Conservation (phyloP, 2,113 vertebrate species). For the Zosterops japonicus region DNA sequence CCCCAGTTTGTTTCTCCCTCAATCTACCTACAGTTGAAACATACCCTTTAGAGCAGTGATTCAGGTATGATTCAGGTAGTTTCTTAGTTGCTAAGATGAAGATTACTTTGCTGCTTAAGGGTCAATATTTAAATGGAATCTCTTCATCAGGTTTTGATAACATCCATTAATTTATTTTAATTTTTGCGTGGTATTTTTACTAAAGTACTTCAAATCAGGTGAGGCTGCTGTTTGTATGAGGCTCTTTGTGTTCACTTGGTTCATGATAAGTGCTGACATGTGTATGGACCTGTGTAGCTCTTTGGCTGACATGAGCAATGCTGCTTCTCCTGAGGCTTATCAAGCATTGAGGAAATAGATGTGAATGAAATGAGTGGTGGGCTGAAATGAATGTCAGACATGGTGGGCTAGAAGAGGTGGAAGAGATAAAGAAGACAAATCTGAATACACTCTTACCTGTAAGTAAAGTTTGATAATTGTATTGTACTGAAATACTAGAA, state of each 20-base stretch:
- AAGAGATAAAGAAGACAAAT: background rate
- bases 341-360: background rate
- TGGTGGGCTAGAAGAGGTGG: background rate
- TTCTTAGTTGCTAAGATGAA: background rate
- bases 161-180: background rate
- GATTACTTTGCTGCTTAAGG: background rate
- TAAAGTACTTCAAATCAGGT: background rate
- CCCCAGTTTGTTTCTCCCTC: background rate
- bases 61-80: background rate
- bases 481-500: background rate
- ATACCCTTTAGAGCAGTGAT: background rate
- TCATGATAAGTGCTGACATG: background rate
- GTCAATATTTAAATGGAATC: background rate
- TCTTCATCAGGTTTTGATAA: background rate
- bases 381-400: background rate
- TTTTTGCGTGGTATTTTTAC: background rate
- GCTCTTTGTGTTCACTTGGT: background rate
- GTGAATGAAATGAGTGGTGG: background rate
- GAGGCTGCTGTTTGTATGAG: background rate
- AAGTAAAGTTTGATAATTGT: background rate
- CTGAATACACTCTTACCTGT: background rate
- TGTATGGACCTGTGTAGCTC: fast-evolving
- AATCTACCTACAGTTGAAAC: background rate
- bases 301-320: background rate
- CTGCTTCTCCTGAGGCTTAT: background rate